phyloP scores from a whole-genome alignment of 2,888 invertebrate species.

The Lypha dubia region DNA sequence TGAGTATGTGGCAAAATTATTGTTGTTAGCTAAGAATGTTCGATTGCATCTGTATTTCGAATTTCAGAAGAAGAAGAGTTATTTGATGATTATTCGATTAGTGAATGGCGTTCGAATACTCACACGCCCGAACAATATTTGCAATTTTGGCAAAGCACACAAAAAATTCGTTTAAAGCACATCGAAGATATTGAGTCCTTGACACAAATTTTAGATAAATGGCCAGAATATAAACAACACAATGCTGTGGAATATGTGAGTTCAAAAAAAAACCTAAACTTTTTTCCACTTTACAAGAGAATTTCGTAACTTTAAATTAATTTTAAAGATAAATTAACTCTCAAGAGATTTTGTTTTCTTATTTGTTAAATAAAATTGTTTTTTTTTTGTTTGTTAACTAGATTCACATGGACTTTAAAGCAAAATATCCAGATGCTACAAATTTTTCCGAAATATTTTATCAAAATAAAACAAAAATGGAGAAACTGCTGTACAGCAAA shows the following conservation, averaged over 20 bases:
- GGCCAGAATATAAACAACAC: constrained; percentile 67
- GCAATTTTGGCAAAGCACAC: constrained; percentile 58
- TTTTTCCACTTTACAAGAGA: too few species aligned
- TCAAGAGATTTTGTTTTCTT: too few species aligned
- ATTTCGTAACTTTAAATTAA: too few species aligned
- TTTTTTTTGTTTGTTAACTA: neutral
- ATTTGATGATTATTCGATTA: constrained; percentile 47
- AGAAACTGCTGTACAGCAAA: constrained; percentile 57
- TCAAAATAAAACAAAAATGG: constrained; percentile 50
- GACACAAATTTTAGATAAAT: constrained; percentile 59
- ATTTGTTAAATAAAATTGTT: neutral
- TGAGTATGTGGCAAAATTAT: constrained; percentile 25
- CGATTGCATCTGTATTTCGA: neutral
- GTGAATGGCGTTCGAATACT: constrained; percentile 35
- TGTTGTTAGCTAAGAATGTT: neutral
- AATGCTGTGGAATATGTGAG: constrained; percentile 62
- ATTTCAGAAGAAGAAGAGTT: constrained; percentile 55
- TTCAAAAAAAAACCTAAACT: neutral
- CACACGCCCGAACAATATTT: constrained; percentile 48
- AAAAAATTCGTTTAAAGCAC: constrained; percentile 53
- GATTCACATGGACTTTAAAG: constrained; percentile 61
- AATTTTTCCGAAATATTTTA: constrained; percentile 43
- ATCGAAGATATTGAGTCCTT: constrained; percentile 64
- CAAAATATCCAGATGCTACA: constrained; percentile 58
- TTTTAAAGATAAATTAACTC: too few species aligned